Base-by-base conservation (phyloP, 2,113 vertebrate genomes). In the Noturus placidus region DNA sequence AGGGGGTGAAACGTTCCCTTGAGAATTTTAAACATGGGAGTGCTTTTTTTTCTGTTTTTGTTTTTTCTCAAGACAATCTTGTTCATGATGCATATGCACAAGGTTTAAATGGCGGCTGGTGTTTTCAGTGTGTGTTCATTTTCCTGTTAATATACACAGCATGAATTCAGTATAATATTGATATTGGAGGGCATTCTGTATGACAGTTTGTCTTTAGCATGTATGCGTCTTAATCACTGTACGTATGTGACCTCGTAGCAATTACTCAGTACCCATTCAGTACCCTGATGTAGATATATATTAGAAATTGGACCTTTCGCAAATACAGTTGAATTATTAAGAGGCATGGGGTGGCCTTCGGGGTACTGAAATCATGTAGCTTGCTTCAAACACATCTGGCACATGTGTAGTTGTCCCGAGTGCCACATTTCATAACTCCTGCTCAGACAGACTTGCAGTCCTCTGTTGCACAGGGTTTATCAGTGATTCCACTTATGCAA, bases 271-370 rank as follows among this genome's bases (percentile, higher is more conserved):
- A n/a, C 0, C 0, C 33, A 30, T 67, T 30, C n/a, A n/a, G n/a
- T 67, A 67, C n/a, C 4, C n/a, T 69, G 65, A 69, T 69, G 1
- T 14, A 33, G 22, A 33, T 17, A 33, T 30, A 46, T 35, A 70
- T 46, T 46, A 70, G 67, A 35, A 35, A 35, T 19, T 70, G 67
- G 67, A 20, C 67, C 35, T 70, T 20, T 35, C 15, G 19, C 67
- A 35, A 14, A 7, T 25, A 50, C n/a, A 4, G 89, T 88, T 82
- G 91, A 91, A 59, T 91, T 54, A 88, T 91, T 87, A 83, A 25
- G 35, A 84, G 87, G 84, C 77, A 63, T 86, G 46, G 61, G 46
- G 42, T 72, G 91, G 9, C 61, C 91, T 92, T 42, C 38, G 5
- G 83, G 92, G 85, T 59, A 20, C 33, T 65, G 2, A 67, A 67